Base-by-base conservation (phyloP, 2,797 vertebrate species). In the Myotis pilosus region DNA sequence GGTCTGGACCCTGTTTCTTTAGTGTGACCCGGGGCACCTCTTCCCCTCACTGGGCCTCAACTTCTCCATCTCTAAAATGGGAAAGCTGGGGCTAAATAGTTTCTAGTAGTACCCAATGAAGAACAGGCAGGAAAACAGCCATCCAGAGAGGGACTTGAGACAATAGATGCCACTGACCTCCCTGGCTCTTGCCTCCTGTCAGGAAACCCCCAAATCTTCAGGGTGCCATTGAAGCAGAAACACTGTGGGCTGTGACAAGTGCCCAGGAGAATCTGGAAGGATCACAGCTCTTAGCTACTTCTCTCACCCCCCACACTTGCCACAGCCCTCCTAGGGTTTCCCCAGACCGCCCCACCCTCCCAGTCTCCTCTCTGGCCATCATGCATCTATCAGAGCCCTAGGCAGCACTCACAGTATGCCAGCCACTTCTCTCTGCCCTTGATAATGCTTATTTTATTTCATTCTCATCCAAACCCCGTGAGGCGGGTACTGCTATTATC, bases 41-140 rank as follows among this genome's bases (percentile, higher is more conserved):
- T 87, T 41, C 11, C 12, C 88, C 20, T 92, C 10, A 51, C 64
- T 83, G 47, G 64, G 25, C 28, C 55, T 94, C 89, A 60, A 53
- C 74, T 76, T 94, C 51, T 74, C 41, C 68, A 79, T 33, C 75
- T 95, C n/a, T 84, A 36, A 95, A 83, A 81, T 5, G 7, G 53
- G 13, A 33, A 23, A 13, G 4, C 57, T 11, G 0, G 10, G 16
- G 16, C 33, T 62, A 74, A 62, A 33, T 49, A 60, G 51, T 60
- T 60, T 84, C 75, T 64, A 74, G 20, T 76, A 83, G 20, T 76
- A 83, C 25, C 51, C 36, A 30, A n/a, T 33, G 55, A 92, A 87
- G 72, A 72, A 22, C 6, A 62, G 41, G 30, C 57, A 57, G 60
- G 25, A n/a, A n/a, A 64, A 71, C n/a, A 88, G 38, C 16, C 30